Evolutionary conservation across 2,113 vertebrate species (phyloP), one percentile per base, ranked within the genome.

Genomic region (Leptobrachium ailaonicum): DNA sequence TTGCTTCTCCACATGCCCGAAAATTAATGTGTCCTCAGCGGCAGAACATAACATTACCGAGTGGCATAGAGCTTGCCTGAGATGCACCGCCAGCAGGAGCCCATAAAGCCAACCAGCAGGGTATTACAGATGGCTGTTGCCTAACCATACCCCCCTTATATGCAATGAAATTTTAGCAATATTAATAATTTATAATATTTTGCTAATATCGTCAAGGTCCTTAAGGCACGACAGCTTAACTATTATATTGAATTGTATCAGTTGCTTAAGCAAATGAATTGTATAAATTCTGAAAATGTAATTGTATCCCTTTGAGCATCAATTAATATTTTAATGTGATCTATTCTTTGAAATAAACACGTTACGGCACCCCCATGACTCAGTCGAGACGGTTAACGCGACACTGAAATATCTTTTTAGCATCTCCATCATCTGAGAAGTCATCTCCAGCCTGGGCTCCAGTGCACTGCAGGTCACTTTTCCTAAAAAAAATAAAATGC

Each of bases 141-240:
- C 56, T 60, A 14, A 60, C 56, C 13, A 60, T 14, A 11, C 10
- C 47, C 47, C 47, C 13, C 56, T 60, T 8, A 60, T 60, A 11
- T 14, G 6, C 50, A 54, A 54, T 11, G 12, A 11, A 8, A 54
- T 54, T 6, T 11, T 54, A 54, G 6, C 12, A 60, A 11, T 60
- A 60, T 60, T 60, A 60, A 60, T 60, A 60, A 60, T 60, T 13
- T 60, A 60, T 10, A 60, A 60, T 60, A 14, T 60, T 60, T 60
- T 60, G 8, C 56, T 60, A 60, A 60, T 60, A 2, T 14, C 13
- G 10, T 12, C 56, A 60, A 11, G 13, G 56, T 14, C 56, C 56
- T 60, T 14, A 4, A 60, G 56, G 56, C 13, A 60, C 11, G 13
- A 12, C 10, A 2, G 10, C 10, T 60, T 60, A 60, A 8, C 10